A percentile compares a stretch with the other conserved stretches of the same genome.
Evolutionary conservation across 2,113 vertebrate genomes (phyloP).

Genomic region (Lepisosteus oculatus): DNA sequence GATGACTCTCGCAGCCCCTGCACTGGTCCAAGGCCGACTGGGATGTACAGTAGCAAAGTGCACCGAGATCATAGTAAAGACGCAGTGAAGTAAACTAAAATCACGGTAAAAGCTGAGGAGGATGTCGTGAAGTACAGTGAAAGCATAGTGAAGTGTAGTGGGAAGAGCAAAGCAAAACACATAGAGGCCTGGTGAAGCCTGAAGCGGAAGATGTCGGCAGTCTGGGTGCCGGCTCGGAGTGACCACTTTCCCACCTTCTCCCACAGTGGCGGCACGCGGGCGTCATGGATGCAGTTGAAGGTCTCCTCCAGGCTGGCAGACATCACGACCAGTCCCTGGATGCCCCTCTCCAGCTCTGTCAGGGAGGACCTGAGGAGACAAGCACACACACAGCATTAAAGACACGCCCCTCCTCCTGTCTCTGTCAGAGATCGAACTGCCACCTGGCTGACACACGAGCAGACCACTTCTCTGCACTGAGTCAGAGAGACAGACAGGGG

Average conservation of each 20-base stretch:
- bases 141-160: too few species aligned
- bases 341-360: conserved; percentile 76
- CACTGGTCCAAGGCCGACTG: too few species aligned
- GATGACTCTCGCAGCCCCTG: too few species aligned
- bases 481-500: too few species aligned
- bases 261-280: conserved; percentile 78
- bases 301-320: conserved; percentile 81
- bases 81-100: too few species aligned
- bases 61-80: too few species aligned
- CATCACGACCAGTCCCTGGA: conserved; percentile 86
- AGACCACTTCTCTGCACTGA: not conserved
- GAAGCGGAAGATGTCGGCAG: not conserved
- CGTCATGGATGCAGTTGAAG: conserved; percentile 78
- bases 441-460: conserved; percentile 15
- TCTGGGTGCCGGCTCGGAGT: conserved; percentile 30
- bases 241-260: conserved; percentile 67
- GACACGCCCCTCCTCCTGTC: conserved; percentile 2
- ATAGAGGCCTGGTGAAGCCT: too few species aligned
- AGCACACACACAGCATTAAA: conserved; percentile 9
- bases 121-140: too few species aligned
- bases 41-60: too few species aligned
- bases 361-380: conserved; percentile 63
- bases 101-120: too few species aligned
- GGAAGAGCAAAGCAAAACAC: too few species aligned
- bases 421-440: too few species aligned